Evolutionary conservation across 2,888 invertebrate species (phyloP).

Genomic region (Caenorhabditis sp.): DNA sequence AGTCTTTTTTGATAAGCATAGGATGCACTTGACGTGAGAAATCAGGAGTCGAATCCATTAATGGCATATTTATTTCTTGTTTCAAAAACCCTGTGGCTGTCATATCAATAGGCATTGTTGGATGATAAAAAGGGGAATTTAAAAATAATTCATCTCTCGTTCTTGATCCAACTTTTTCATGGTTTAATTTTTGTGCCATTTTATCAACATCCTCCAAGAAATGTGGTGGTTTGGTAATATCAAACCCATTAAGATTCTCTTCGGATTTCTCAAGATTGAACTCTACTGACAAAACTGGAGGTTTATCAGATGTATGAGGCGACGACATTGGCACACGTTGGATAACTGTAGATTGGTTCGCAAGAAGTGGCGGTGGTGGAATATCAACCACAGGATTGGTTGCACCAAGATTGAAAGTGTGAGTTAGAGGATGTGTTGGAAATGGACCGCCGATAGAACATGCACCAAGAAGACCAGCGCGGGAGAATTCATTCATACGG

Average conservation of each 20-base stretch:
- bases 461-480: background rate
- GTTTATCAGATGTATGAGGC: constrained; percentile 10
- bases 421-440: constrained; percentile 6
- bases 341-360: background rate
- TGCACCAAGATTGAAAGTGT: constrained; percentile 9
- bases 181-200: background rate
- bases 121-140: constrained; percentile 3
- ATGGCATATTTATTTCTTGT: constrained; percentile 18
- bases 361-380: constrained; percentile 6
- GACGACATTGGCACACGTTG: background rate
- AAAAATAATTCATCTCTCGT: background rate
- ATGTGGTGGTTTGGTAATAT: background rate
- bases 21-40: background rate
- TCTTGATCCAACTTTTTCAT: background rate
- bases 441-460: constrained; percentile 1
- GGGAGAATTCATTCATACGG: constrained; percentile 29
- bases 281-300: constrained; percentile 26
- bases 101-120: constrained; percentile 11
- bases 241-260: background rate
- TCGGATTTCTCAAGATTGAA: constrained; percentile 8
- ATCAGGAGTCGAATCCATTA: background rate
- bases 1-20: constrained; percentile 6
- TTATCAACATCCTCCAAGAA: background rate
- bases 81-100: constrained; percentile 9
- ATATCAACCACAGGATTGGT: background rate